Base-by-base conservation (phyloP, 2,797 vertebrate species). In the Danio choprae region DNA sequence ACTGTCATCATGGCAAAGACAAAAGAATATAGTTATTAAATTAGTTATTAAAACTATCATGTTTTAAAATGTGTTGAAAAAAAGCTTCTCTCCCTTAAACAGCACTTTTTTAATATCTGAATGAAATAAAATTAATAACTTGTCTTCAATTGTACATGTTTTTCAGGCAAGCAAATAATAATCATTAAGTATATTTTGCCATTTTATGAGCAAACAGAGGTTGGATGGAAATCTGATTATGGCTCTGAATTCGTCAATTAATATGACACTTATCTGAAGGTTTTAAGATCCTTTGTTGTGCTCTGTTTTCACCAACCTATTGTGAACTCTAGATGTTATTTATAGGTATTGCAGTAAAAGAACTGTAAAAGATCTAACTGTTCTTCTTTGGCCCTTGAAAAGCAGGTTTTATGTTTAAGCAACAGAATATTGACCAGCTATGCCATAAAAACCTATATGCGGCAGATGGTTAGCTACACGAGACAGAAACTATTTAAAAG, bases 381-480 rank as follows among this genome's bases (percentile, higher is more conserved):
- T 43, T 56, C n/a, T 56, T 13, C 50, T 71, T 55, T 40, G 29
- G 38, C 71, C 50, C 10, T 22, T 22, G 38, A 4, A 8, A 51
- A 51, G 43, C 16, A 36, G 59, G 5, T 60, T 81, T 36, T 29
- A 46, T 10, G 22, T 71, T 48, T 62, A 55, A 74, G 60, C 7
- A 22, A 40, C 55, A 55, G 6, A 68, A 16, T 64, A 46, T 69
- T 38, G 12, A 50, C 40, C 20, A 74, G 16, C 53, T 18, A 12
- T 40, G n/a, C 40, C 3, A 65, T 81, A 81, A 79, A 74, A 65
- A 12, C n/a, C n/a, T 65, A 29, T 12, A 15, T 53, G 40, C 22
- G 36, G 63, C 79, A 83, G 82, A 70, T 81, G 79, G 76, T 79
- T 46, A 60, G 38, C 70, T 69, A 53, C 40, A 56, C 41, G 18